Percentiles rank a stretch among this genome's conserved stretches.
Evolutionary conservation across 2,113 vertebrate genomes (phyloP).

Genomic region (Nasalis larvatus): DNA sequence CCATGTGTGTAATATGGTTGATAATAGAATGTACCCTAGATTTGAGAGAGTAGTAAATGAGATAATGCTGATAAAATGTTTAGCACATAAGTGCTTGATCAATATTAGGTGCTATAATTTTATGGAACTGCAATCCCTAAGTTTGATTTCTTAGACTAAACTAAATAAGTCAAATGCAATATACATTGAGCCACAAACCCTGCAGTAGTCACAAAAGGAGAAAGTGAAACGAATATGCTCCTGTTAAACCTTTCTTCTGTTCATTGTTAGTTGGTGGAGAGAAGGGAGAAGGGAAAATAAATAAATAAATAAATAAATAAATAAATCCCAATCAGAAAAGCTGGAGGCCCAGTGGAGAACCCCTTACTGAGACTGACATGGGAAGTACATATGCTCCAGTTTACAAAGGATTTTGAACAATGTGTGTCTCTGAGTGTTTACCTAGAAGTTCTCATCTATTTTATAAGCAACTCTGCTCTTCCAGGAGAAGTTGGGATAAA

Average conservation of each 20-base stretch:
- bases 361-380: background rate
- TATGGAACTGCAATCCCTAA: background rate
- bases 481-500: background rate
- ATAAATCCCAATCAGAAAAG: background rate
- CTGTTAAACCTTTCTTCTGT: background rate
- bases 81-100: background rate
- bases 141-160: slow-evolving; percentile 16
- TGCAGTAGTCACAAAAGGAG: background rate
- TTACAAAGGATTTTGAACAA: background rate
- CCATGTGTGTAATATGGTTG: background rate
- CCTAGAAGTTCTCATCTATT: background rate
- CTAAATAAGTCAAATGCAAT: background rate
- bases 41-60: background rate
- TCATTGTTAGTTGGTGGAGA: background rate
- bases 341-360: background rate
- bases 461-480: background rate
- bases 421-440: background rate
- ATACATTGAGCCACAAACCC: background rate
- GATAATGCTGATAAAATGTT: background rate
- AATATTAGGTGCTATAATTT: background rate
- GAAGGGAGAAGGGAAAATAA: background rate
- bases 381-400: background rate
- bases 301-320: too few species aligned
- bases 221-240: background rate
- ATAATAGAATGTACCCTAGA: background rate